These are phyloP conservation scores for Pteria penguin DNA, from an alignment of 2,888 invertebrate genomes.

Conservation along the genomic window DNA sequence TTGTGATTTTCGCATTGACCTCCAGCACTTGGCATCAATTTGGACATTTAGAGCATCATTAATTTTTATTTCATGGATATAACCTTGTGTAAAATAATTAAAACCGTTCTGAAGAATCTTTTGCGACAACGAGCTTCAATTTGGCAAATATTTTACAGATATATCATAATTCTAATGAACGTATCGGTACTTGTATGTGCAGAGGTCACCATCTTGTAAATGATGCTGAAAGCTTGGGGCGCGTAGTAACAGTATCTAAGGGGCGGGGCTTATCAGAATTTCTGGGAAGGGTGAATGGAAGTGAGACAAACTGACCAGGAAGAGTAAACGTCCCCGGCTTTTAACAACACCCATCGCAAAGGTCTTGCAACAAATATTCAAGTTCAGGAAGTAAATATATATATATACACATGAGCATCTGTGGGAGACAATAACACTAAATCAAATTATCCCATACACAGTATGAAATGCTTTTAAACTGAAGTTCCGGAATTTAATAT, in stretches of 20 bases:
- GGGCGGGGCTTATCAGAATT: background rate
- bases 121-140: background rate
- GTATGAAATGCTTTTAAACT: too few species aligned
- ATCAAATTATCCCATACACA: too few species aligned
- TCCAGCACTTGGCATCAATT: slow-evolving; percentile 19
- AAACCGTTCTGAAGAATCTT: background rate
- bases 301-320: too few species aligned
- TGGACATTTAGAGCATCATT: background rate
- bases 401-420: too few species aligned
- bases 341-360: too few species aligned
- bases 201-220: background rate
- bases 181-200: background rate
- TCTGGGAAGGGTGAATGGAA: too few species aligned
- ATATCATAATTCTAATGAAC: background rate
- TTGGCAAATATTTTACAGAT: slow-evolving; percentile 6
- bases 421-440: too few species aligned
- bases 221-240: background rate
- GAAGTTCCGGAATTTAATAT: too few species aligned
- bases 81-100: slow-evolving; percentile 1
- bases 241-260: background rate
- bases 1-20: slow-evolving; percentile 13
- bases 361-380: too few species aligned
- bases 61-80: slow-evolving; percentile 8
- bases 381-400: too few species aligned
- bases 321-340: too few species aligned